phyloP scores from a whole-genome alignment of 2,113 vertebrate genomes.

The Crotalus helleri region DNA sequence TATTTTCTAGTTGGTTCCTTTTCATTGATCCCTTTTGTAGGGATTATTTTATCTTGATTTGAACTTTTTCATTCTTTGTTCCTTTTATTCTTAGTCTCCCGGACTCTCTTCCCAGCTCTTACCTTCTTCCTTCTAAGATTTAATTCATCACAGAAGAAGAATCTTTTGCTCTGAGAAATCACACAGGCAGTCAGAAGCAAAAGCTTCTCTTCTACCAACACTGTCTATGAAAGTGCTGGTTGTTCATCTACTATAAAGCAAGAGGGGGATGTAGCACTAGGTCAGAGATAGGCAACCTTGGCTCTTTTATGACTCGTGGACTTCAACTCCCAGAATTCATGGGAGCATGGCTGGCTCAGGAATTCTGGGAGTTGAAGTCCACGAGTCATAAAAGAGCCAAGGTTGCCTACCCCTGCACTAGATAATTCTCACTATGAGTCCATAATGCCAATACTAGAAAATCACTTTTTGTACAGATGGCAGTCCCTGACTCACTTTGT shows the following conservation, averaged over 20 bases:
- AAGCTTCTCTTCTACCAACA: neutral
- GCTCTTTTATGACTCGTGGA: too few species aligned
- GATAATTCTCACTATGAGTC: neutral
- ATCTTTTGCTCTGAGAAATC: neutral
- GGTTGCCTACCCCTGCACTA: too few species aligned
- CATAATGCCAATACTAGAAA: neutral
- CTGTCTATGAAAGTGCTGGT: slow-evolving; percentile 13
- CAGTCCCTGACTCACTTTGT: neutral
- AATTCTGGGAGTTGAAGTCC: too few species aligned
- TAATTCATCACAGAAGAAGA: neutral
- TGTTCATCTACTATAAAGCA: too few species aligned
- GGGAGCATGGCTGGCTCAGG: too few species aligned
- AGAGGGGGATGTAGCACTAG: too few species aligned
- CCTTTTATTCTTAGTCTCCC: too few species aligned
- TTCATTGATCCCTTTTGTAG: neutral
- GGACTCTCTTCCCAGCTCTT: neutral
- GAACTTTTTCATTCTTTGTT: neutral
- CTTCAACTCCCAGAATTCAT: too few species aligned
- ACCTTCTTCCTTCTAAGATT: neutral
- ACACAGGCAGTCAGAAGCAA: neutral
- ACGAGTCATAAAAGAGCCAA: too few species aligned
- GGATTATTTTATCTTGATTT: neutral
- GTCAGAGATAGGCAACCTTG: too few species aligned
- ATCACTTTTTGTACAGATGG: neutral
- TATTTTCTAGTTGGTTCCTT: neutral